Evolutionary conservation across 2,888 invertebrate genomes (phyloP), one percentile per base, ranked within the genome.

Genomic region (Helobdella robusta): DNA sequence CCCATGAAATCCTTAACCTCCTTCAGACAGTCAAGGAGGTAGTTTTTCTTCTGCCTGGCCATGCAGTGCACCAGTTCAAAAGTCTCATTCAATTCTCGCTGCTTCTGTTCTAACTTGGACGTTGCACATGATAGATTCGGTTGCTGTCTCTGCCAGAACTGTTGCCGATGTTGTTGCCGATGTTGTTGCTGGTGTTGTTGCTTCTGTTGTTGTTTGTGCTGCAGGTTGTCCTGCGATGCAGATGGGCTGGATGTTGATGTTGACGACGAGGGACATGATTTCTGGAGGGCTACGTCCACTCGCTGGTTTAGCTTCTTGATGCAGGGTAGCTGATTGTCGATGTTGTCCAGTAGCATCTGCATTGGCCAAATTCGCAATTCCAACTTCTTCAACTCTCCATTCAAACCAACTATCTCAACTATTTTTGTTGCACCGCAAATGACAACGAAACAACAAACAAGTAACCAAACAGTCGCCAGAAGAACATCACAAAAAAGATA

Each of bases 1-100:
- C 78, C 78, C 30, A 77, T 72, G 68, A 74, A 78, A 48, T 73
- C 74, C 70, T 78, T 79, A 46, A 78, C 77, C 73, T 77, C 75
- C 73, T 76, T 73, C 32, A 79, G 71, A 48, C 73, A 74, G 64
- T 78, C 77, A 56, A 77, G 77, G n/a, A 79, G 70, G 64, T 76
- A 73, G 60, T 77, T 77, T 64, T 76, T 76, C 64, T 75, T 75
- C 67, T 78, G 77, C 48, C 73, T 58, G n/a, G 68, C 65, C 65
- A 68, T 25, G 35, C 75, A 73, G 44, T 75, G 74, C 2, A 76
- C 74, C 6, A 72, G 64, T 35, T 74, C 67, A 56, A 75, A 71
- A 63, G 73, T 69, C 59, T 75, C 74, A 58, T 75, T 75, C 77
- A 78, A 77, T 59, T 73, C 74, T 23, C 72, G 73, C 34, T 73